Evolutionary conservation across 2,888 invertebrate genomes (phyloP).

Genomic region (Scaeva pyrastri): DNA sequence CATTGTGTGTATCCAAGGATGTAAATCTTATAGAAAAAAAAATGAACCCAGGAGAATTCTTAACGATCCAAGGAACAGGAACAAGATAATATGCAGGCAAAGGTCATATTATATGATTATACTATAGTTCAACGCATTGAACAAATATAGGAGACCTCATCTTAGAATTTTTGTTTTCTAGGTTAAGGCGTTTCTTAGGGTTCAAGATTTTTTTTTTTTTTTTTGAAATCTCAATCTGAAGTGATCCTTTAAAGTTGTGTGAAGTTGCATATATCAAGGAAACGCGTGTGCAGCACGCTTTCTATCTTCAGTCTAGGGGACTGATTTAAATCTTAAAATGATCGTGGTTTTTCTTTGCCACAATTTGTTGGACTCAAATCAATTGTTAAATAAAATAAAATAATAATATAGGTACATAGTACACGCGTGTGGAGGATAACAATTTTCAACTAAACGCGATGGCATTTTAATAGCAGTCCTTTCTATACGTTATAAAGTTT

Average conservation of each 20-base stretch:
- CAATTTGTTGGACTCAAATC: constrained; percentile 3
- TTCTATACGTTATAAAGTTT: too few relatives aligned
- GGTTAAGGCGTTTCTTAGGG: constrained; percentile 31
- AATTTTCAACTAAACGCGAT: too few relatives aligned
- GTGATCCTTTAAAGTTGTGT: constrained; percentile 62
- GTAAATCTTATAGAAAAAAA: constrained; percentile 52
- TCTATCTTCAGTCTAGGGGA: constrained; percentile 7
- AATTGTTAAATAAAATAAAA: too few relatives aligned
- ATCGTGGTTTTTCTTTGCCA: constrained; percentile 56
- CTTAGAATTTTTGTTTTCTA: neutral
- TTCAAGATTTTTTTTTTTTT: constrained; percentile 20
- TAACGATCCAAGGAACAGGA: constrained; percentile 16
- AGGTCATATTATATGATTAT: constrained; percentile 54
- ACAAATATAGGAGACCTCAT: constrained; percentile 43
- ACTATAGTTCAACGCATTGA: constrained; percentile 53
- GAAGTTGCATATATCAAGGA: constrained; percentile 53
- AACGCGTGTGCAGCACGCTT: constrained; percentile 72
- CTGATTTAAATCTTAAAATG: constrained; percentile 24
- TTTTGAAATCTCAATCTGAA: constrained; percentile 48
- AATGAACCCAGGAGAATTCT: constrained; percentile 64
- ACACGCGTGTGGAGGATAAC: too few relatives aligned
- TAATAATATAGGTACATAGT: too few relatives aligned
- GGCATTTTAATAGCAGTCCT: too few relatives aligned
- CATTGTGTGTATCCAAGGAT: constrained; percentile 69
- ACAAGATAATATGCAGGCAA: neutral